Evolutionary conservation across 2,113 vertebrate species (phyloP).

Genomic region (Fukomys damarensis): DNA sequence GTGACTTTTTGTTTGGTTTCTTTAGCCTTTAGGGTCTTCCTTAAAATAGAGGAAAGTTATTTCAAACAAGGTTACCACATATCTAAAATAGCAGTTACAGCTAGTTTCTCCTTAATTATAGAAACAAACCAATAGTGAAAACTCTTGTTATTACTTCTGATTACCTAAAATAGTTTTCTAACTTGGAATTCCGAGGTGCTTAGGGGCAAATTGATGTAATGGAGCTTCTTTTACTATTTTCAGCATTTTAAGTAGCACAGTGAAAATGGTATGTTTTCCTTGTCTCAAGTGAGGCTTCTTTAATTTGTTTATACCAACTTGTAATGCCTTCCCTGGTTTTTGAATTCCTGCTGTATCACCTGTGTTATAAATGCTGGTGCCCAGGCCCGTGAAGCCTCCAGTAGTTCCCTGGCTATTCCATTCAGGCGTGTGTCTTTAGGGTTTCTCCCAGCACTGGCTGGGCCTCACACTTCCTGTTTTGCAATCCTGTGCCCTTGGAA

Average conservation of each 20-base stretch:
- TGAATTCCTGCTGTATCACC: neutral
- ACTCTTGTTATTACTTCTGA: neutral
- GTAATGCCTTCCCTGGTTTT: neutral
- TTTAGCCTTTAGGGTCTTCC: neutral
- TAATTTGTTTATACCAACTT: neutral
- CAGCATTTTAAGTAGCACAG: neutral
- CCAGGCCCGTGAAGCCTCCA: neutral
- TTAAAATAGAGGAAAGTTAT: slow-evolving; percentile 56
- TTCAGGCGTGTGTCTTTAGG: neutral
- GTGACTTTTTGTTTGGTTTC: neutral
- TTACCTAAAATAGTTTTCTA: neutral
- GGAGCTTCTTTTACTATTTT: neutral
- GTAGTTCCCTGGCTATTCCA: neutral
- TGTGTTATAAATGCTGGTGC: neutral
- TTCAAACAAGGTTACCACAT: neutral
- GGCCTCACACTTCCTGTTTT: neutral
- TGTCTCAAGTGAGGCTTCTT: neutral
- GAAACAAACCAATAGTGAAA: neutral
- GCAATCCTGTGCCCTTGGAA: neutral
- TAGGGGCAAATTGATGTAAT: neutral
- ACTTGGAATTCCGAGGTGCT: neutral
- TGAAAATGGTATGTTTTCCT: neutral
- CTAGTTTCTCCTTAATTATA: neutral
- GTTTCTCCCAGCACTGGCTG: neutral
- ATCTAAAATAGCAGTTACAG: neutral